Percentiles rank a stretch among this genome's conserved stretches.
phyloP scores from a whole-genome alignment of 2,113 vertebrate species.

The Polypterus senegalus region DNA sequence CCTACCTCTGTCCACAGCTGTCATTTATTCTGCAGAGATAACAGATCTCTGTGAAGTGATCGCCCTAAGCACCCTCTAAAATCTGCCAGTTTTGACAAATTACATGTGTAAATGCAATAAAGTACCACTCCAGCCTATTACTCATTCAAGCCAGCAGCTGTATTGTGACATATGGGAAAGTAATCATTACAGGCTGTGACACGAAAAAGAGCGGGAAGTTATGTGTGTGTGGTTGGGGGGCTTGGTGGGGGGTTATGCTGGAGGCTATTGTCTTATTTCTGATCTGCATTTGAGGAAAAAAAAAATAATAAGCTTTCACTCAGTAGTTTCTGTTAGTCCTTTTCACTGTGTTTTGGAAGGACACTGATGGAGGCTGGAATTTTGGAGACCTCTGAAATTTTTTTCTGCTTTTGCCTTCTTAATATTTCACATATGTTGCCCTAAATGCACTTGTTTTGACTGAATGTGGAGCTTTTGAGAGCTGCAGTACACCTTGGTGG shows the following conservation, averaged over 20 bases:
- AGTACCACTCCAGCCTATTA: slow-evolving; percentile 46
- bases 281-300: not conserved
- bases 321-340: not conserved
- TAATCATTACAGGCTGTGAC: slow-evolving; percentile 25
- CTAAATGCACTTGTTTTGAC: no score
- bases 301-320: not conserved
- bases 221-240: no score
- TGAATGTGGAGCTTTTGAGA: no score
- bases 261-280: no score
- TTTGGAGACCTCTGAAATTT: no score
- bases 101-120: slow-evolving; percentile 39
- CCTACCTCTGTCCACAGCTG: slow-evolving; percentile 7
- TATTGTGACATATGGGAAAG: slow-evolving; percentile 47
- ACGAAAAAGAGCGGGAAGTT: no score
- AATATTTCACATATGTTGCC: no score
- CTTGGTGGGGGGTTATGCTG: no score
- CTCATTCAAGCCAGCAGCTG: slow-evolving; percentile 52
- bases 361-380: no score
- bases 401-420: no score
- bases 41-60: slow-evolving; percentile 27
- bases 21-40: slow-evolving; percentile 20
- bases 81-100: slow-evolving; percentile 44
- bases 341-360: no score
- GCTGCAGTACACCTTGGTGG: no score
- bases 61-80: slow-evolving; percentile 18